Percentiles rank a stretch among this genome's conserved stretches.
Conservation (phyloP, 2,888 invertebrate genomes). For the Sycophila texana region DNA sequence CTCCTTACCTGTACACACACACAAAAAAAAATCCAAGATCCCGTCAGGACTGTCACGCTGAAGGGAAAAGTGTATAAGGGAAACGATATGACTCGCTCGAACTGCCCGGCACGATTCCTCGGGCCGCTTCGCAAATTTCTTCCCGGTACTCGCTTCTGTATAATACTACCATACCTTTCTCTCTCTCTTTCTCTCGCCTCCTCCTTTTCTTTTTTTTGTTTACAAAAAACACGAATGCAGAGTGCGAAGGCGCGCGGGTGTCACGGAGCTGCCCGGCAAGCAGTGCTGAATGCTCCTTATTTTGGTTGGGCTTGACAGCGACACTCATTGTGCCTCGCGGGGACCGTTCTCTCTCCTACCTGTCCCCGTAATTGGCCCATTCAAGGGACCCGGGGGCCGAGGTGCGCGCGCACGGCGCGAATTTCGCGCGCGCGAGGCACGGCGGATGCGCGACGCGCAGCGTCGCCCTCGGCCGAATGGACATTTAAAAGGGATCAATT, state of each 20-base stretch:
- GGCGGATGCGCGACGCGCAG: slow-evolving; percentile 51
- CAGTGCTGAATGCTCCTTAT: slow-evolving; percentile 69
- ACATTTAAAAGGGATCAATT: slow-evolving; percentile 65
- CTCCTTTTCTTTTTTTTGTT: slow-evolving; percentile 2
- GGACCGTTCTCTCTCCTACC: slow-evolving; percentile 62
- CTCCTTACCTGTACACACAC: too few relatives aligned
- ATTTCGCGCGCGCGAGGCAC: slow-evolving; percentile 54
- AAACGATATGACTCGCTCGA: slow-evolving; percentile 18
- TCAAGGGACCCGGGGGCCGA: slow-evolving; percentile 60
- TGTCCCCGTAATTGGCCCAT: slow-evolving; percentile 73
- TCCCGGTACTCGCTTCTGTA: slow-evolving; percentile 29
- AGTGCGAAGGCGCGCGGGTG: slow-evolving; percentile 56
- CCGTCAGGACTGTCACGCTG: neutral
- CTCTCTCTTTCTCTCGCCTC: slow-evolving; percentile 4
- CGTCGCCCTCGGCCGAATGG: slow-evolving; percentile 36
- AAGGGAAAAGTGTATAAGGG: neutral
- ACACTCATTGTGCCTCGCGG: slow-evolving; percentile 65
- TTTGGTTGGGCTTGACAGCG: slow-evolving; percentile 73
- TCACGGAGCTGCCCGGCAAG: slow-evolving; percentile 56
- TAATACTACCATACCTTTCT: neutral
- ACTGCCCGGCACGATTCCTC: neutral
- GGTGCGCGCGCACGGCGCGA: slow-evolving; percentile 66
- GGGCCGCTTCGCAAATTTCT: slow-evolving; percentile 30
- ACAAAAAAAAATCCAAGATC: too few relatives aligned
- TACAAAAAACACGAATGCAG: slow-evolving; percentile 5